Evolutionary conservation across 2,888 invertebrate species (phyloP).

Genomic region (Calephelis perditalis): DNA sequence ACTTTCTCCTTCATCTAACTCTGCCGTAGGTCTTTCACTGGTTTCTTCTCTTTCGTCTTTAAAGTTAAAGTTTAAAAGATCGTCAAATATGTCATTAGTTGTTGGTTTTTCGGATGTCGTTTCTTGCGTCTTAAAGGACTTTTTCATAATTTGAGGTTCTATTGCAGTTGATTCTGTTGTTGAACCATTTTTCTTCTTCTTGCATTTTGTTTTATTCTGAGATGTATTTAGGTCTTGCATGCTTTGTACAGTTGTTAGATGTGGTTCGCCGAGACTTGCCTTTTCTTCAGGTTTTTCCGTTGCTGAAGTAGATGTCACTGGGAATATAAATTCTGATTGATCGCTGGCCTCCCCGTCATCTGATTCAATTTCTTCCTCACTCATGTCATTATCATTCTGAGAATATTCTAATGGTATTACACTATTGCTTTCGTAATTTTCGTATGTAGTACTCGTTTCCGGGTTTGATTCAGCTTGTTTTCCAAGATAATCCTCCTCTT

Average conservation of each 20-base stretch:
- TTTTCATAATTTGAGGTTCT: slow-evolving; percentile 26
- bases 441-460: slow-evolving; percentile 25
- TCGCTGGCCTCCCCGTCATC: slow-evolving; percentile 29
- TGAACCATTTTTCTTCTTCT: slow-evolving; percentile 54
- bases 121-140: slow-evolving; percentile 27
- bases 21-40: slow-evolving; percentile 31
- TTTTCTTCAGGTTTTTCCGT: slow-evolving; percentile 39
- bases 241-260: slow-evolving; percentile 38
- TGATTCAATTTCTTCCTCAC: slow-evolving; percentile 21
- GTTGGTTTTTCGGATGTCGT: slow-evolving; percentile 37
- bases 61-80: slow-evolving; percentile 52
- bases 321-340: slow-evolving; percentile 48
- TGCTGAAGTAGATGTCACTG: slow-evolving; percentile 35
- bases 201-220: slow-evolving; percentile 61
- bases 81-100: slow-evolving; percentile 49
- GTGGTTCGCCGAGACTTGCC: slow-evolving; percentile 35
- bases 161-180: slow-evolving; percentile 35
- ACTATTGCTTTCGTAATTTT: slow-evolving; percentile 37
- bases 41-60: slow-evolving; percentile 38
- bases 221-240: slow-evolving; percentile 34
- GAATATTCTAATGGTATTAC: slow-evolving; percentile 27
- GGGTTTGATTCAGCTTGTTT: slow-evolving; percentile 22
- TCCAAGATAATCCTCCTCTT: slow-evolving; percentile 35
- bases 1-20: slow-evolving; percentile 44
- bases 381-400: slow-evolving; percentile 17